phyloP scores from a whole-genome alignment of 1,140 invertebrate species.

The Pachyrhynchus sulphureomaculatus region DNA sequence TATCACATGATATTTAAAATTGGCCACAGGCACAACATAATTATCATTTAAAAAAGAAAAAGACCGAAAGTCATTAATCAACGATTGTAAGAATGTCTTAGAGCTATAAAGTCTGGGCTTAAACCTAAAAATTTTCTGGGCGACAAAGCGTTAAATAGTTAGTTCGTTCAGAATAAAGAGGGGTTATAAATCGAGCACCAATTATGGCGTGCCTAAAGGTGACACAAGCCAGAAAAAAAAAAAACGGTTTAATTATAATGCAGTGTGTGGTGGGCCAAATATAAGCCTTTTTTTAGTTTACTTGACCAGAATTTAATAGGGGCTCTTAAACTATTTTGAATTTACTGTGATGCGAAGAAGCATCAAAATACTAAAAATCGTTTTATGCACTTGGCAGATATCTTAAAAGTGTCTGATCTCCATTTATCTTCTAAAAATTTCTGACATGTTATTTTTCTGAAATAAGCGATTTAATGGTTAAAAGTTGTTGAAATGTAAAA shows the following conservation, averaged over 20 bases:
- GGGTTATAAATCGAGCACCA: slow-evolving; percentile 20
- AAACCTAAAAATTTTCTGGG: background rate
- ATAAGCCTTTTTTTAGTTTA: too few species aligned
- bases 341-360: too few species aligned
- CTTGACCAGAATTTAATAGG: too few species aligned
- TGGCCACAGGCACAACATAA: slow-evolving; percentile 10
- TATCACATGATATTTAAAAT: slow-evolving; percentile 19
- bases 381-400: too few species aligned
- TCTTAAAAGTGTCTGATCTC: too few species aligned
- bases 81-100: background rate
- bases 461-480: too few species aligned
- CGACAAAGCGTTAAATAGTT: slow-evolving; percentile 11
- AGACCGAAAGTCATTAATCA: slow-evolving; percentile 20
- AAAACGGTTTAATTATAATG: slow-evolving; percentile 24
- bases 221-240: slow-evolving; percentile 5
- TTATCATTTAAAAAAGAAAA: slow-evolving; percentile 11
- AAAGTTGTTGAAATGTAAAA: too few species aligned
- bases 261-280: too few species aligned
- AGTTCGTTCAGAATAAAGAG: slow-evolving; percentile 13
- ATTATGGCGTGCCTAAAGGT: slow-evolving; percentile 23
- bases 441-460: too few species aligned
- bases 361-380: too few species aligned
- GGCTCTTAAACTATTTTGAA: too few species aligned
- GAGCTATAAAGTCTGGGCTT: background rate
- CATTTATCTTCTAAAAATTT: too few species aligned